Evolutionary conservation across 1,140 invertebrate species (phyloP).

Genomic region (Neoseiulus cucumeris): DNA sequence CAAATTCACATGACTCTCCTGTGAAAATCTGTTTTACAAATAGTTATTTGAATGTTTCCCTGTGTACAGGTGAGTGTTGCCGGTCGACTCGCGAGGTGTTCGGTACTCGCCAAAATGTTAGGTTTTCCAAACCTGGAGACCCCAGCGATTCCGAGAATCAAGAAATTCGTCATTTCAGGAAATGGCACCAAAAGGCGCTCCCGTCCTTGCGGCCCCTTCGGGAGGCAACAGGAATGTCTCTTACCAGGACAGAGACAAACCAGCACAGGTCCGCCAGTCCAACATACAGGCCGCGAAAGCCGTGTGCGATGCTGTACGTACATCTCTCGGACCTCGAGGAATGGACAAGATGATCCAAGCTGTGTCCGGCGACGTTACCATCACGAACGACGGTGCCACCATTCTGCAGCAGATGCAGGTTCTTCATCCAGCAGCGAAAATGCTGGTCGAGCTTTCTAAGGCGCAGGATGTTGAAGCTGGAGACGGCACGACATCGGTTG

Average conservation of each 20-base stretch:
- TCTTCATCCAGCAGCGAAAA: conserved; percentile 94
- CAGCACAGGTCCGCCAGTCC: conserved; percentile 71
- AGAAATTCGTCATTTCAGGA: background rate
- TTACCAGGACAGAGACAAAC: conserved; percentile 59
- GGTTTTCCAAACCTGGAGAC: too few relatives aligned
- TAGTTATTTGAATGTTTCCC: too few relatives aligned
- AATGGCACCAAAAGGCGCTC: conserved; percentile 2
- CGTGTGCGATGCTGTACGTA: conserved; percentile 93
- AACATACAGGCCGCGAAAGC: conserved; percentile 98
- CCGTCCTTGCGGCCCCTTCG: background rate
- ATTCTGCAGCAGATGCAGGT: conserved; percentile 99
- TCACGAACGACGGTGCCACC: conserved; percentile 98
- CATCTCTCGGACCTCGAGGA: conserved; percentile 88
- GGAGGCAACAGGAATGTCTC: conserved; percentile 2
- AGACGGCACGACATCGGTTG: conserved; percentile 95
- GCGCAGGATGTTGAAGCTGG: conserved; percentile 98
- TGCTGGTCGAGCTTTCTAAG: conserved; percentile 94
- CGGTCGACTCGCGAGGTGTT: too few relatives aligned
- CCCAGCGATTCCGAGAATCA: too few relatives aligned
- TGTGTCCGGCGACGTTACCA: conserved; percentile 91
- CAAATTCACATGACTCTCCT: too few relatives aligned
- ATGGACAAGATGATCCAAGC: conserved; percentile 99
- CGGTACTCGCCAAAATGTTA: too few relatives aligned
- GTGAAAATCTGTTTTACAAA: too few relatives aligned
- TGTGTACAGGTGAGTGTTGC: too few relatives aligned